Base-by-base conservation (phyloP, 1,140 invertebrate species). In the Spodoptera frugiperda region DNA sequence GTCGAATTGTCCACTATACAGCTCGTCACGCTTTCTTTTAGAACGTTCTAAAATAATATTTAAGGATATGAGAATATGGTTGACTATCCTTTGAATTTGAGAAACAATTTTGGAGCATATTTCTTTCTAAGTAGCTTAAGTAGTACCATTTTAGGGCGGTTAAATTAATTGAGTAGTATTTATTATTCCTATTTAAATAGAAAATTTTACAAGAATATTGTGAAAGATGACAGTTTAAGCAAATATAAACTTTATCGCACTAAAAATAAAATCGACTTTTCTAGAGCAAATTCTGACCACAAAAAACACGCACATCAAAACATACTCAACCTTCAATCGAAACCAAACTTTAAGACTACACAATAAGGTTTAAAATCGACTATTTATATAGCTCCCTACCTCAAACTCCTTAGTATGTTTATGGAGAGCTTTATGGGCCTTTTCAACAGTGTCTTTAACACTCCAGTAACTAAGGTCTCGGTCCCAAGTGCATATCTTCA, bases 401-500 rank as follows among this genome's bases (percentile, higher is more conserved):
- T 94, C 93, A 94, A 96, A 99, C 83, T 98, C 96, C 83, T 97
- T 97, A 3, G 98, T 96, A 82, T 97, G 96, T 90, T 98, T 98
- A 82, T 97, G 97, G 1, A 99, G 89, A 21, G 96, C 98, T 79
- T 97, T 96, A 87, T 99, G 98, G 0, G 97, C 97, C 90, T 98
- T 98, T 25, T 97, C 96, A 3, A 98, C 96, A 4, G 97, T 96
- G 80, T 97, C 96, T 81, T 98, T 98, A 9, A 99, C 96, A n/a
- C 98, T 96, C 96, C 97, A 99, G 88, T 99, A 99, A 87, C 97
- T 99, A 1, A 98, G 96, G 86, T 99, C 98, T 80, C 96, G 94
- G 87, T 98, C 98, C 97, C 98, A 99, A 44, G 98, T 95, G n/a
- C 97, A 97, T 54, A 99, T 99, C 90, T 99, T 99, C 0, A 99